These are phyloP conservation scores for Lindbergichthys nudifrons DNA, from an alignment of 2,797 vertebrate species.

Conservation along the genomic window DNA sequence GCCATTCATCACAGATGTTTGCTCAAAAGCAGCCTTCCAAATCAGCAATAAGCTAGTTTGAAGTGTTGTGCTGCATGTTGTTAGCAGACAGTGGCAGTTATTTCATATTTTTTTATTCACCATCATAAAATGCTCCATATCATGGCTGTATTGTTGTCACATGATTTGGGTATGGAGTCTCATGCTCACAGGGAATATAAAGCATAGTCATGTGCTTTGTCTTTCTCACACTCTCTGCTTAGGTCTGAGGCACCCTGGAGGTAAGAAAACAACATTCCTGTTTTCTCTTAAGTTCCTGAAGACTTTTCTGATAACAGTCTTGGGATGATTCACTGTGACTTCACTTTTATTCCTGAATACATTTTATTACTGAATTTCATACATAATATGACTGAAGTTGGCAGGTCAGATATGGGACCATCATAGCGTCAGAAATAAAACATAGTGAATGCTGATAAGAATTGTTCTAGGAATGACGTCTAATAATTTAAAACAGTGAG, in stretches of 20 bases:
- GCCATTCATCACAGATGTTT: not conserved
- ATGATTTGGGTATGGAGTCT: slow-evolving; percentile 46
- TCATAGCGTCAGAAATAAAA: not conserved
- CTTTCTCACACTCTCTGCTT: slow-evolving; percentile 48
- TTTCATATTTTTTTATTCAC: slow-evolving; percentile 5
- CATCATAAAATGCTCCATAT: not conserved
- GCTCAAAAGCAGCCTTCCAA: not conserved
- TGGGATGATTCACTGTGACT: slow-evolving; percentile 11
- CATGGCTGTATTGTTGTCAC: slow-evolving; percentile 33
- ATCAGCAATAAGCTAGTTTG: not conserved
- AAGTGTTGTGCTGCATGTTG: not conserved
- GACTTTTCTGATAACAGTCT: slow-evolving; percentile 22
- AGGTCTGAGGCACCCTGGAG: slow-evolving; percentile 75
- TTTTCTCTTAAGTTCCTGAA: slow-evolving; percentile 17
- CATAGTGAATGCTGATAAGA: not conserved
- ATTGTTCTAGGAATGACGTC: not conserved
- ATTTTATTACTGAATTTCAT: no score
- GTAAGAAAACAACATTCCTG: slow-evolving; percentile 72
- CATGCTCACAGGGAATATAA: slow-evolving; percentile 36
- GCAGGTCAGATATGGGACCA: slow-evolving; percentile 4
- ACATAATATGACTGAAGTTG: slow-evolving; percentile 4
- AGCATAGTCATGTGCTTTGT: slow-evolving; percentile 68
- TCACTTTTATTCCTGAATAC: slow-evolving; percentile 4
- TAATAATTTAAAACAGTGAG: not conserved
- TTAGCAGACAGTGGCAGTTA: not conserved